These are phyloP conservation scores for Plectrocnemia conspersa DNA, from an alignment of 1,140 invertebrate species.

Conservation along the genomic window DNA sequence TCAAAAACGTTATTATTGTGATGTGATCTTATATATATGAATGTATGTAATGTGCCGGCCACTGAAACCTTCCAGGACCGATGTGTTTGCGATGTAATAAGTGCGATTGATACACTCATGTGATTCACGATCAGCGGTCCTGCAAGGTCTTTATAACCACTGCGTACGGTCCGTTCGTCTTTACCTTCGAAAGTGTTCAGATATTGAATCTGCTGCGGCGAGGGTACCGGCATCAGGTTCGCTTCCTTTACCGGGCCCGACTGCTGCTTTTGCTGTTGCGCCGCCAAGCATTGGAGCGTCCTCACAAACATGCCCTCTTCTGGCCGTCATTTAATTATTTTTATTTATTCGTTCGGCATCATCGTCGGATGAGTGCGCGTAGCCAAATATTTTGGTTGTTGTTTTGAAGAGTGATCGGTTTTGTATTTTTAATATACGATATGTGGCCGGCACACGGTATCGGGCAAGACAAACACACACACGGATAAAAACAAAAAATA, in stretches of 20 bases:
- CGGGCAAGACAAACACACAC: constrained; percentile 49
- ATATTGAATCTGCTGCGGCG: constrained; percentile 93
- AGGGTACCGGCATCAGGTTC: constrained; percentile 92
- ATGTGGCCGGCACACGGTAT: constrained; percentile 37
- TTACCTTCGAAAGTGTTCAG: constrained; percentile 87
- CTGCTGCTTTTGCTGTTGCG: constrained; percentile 62
- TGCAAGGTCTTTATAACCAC: constrained; percentile 1
- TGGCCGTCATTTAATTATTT: constrained; percentile 30
- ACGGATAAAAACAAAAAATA: constrained; percentile 52
- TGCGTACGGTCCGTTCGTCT: constrained; percentile 15
- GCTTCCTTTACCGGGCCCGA: constrained; percentile 64
- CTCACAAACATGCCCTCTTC: constrained; percentile 76
- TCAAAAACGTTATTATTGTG: no score
- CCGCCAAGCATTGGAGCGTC: constrained; percentile 71
- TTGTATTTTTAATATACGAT: not conserved
- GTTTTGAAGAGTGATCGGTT: constrained; percentile 10
- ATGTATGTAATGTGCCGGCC: constrained; percentile 29
- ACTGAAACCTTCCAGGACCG: constrained; percentile 25
- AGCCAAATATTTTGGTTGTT: no score
- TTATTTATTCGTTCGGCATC: not conserved
- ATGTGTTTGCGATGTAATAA: constrained; percentile 5
- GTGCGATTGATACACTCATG: not conserved
- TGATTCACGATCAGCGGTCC: constrained; percentile 9
- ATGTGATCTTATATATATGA: not conserved
- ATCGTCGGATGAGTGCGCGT: no score